A percentile compares a stretch with the other conserved stretches of the same genome.
Conservation (phyloP, 2,113 vertebrate species). For the Lota lota region DNA sequence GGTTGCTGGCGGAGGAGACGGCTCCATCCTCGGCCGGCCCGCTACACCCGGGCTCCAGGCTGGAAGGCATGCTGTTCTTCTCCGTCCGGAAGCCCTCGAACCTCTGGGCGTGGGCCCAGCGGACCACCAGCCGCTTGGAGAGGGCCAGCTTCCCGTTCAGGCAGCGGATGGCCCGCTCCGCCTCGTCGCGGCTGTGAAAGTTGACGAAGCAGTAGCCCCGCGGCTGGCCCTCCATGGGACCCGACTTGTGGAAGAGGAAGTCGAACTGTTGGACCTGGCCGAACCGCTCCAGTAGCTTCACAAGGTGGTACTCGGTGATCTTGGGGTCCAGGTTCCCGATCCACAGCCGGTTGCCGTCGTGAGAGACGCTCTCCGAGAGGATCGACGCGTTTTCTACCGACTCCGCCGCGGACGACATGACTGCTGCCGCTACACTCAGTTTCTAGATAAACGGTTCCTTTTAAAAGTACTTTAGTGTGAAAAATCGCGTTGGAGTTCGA, state of each 20-base stretch:
- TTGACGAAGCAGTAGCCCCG: slow-evolving; percentile 98
- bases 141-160: slow-evolving; percentile 89
- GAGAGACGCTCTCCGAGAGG: not conserved
- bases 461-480: too few relatives aligned
- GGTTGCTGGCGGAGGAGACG: slow-evolving; percentile 64
- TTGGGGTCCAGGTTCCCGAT: slow-evolving; percentile 4
- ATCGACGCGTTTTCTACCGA: not conserved
- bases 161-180: slow-evolving; percentile 86
- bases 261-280: slow-evolving; percentile 97
- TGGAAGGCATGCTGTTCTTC: slow-evolving; percentile 77
- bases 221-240: slow-evolving; percentile 93
- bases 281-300: slow-evolving; percentile 96
- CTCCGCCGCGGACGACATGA: not conserved
- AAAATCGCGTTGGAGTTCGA: too few relatives aligned
- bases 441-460: too few relatives aligned
- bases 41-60: slow-evolving; percentile 85
- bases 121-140: slow-evolving; percentile 86
- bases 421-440: not conserved
- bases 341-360: not conserved
- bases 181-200: slow-evolving; percentile 96
- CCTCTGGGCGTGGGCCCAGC: slow-evolving; percentile 89
- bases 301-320: slow-evolving; percentile 83
- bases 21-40: slow-evolving; percentile 60
- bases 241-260: slow-evolving; percentile 97
- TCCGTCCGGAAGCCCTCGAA: slow-evolving; percentile 84